A percentile compares a stretch with the other conserved stretches of the same genome.
These are phyloP conservation scores for Pyrrhosoma nymphula DNA, from an alignment of 2,888 invertebrate species.

Conservation along the genomic window DNA sequence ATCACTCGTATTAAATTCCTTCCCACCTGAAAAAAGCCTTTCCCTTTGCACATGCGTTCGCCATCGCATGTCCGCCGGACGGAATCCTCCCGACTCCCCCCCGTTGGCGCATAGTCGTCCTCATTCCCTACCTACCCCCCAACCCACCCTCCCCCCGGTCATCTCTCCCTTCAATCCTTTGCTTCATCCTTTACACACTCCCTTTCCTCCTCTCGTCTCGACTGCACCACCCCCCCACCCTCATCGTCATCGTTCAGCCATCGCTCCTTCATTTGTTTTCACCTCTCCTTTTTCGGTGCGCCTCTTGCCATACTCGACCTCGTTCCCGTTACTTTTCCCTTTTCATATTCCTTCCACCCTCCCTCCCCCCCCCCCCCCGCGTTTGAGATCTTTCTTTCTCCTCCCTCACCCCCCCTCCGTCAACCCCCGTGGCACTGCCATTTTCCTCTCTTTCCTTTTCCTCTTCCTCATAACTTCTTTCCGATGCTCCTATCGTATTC, in stretches of 20 bases:
- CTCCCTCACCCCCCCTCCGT: background rate
- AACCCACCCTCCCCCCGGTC: background rate
- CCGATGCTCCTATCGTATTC: background rate
- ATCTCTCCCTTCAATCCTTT: background rate
- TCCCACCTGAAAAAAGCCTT: background rate
- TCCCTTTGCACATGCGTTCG: too few relatives aligned
- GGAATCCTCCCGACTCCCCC: background rate
- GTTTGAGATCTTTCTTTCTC: too few relatives aligned
- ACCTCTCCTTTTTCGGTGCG: constrained; percentile 2
- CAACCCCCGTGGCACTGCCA: background rate
- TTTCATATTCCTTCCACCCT: background rate
- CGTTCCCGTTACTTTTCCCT: constrained; percentile 33
- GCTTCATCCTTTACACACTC: too few relatives aligned
- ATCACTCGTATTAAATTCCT: background rate
- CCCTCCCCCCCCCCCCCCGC: background rate
- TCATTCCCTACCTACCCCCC: background rate
- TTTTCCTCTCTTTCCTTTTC: background rate
- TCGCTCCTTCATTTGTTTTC: background rate
- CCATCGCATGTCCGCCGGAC: background rate
- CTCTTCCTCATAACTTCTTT: background rate
- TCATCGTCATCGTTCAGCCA: background rate
- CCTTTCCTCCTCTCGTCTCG: background rate
- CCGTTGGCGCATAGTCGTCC: background rate
- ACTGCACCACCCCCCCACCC: background rate
- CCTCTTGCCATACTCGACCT: constrained; percentile 14